Conservation (phyloP, 2,113 vertebrate genomes). For the Apteryx owenii region DNA sequence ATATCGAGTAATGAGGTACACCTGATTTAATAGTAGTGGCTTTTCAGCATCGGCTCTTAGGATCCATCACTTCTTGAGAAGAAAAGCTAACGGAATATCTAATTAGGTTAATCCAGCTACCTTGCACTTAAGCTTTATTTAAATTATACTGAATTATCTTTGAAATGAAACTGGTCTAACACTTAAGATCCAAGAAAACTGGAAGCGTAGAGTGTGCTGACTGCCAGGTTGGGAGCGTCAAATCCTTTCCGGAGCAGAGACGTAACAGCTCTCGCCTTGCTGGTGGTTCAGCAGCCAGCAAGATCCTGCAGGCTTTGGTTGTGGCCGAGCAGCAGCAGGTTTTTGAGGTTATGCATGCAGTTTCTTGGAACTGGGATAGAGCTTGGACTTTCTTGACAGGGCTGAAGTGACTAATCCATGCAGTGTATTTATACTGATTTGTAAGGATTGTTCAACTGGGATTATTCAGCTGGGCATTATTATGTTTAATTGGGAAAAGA, state of each 20-base stretch:
- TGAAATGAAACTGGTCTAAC: neutral
- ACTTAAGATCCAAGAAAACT: neutral
- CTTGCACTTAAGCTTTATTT: neutral
- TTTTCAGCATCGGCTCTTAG: neutral
- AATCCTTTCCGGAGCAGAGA: fast-evolving
- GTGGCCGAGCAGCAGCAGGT: fast-evolving
- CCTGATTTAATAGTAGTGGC: neutral
- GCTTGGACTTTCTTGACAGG: neutral
- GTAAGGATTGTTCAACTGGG: constrained; percentile 26
- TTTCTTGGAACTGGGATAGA: neutral
- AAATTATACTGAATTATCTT: neutral
- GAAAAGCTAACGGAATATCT: neutral
- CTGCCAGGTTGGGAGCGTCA: fast-evolving
- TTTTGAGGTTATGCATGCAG: neutral
- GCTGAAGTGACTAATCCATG: neutral
- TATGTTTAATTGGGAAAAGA: constrained; percentile 4
- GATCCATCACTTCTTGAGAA: neutral
- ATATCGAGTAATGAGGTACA: neutral
- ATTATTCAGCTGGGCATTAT: neutral
- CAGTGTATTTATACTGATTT: neutral
- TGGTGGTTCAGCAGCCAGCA: neutral
- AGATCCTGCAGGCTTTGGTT: neutral
- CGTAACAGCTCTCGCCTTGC: fast-evolving
- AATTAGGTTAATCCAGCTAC: neutral
- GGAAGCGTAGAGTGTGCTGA: neutral